Evolutionary conservation across 2,888 invertebrate genomes (phyloP).

Genomic region (Amiota mariae): DNA sequence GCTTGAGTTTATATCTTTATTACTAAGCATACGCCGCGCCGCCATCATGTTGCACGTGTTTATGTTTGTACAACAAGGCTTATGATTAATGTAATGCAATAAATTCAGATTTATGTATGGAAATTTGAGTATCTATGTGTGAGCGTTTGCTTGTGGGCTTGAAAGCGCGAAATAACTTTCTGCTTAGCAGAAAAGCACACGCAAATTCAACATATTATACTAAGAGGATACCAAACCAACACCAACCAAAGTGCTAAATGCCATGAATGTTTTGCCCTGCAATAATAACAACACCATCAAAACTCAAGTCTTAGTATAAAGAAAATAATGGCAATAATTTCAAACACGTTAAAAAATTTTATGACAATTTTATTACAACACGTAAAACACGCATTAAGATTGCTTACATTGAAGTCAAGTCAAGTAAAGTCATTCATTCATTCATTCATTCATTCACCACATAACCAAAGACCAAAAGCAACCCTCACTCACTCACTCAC

Average conservation of each 20-base stretch:
- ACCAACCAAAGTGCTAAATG: background rate
- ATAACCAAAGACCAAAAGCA: too few species aligned
- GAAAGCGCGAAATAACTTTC: slow-evolving; percentile 20
- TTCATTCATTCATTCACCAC: too few species aligned
- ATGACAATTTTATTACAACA: slow-evolving; percentile 24
- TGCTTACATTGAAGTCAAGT: background rate
- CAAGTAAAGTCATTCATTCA: too few species aligned
- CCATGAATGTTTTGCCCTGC: too few species aligned
- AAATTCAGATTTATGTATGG: background rate
- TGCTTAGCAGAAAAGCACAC: slow-evolving; percentile 8
- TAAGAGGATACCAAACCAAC: background rate
- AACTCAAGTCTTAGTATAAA: background rate
- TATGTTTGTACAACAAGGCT: background rate
- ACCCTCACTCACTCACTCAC: too few species aligned
- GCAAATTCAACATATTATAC: background rate
- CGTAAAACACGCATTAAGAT: slow-evolving; percentile 26
- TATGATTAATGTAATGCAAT: slow-evolving; percentile 9
- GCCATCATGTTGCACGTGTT: background rate
- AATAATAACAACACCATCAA: too few species aligned
- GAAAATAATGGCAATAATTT: slow-evolving; percentile 29
- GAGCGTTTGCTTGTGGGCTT: background rate
- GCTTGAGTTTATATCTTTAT: background rate
- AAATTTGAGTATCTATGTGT: background rate
- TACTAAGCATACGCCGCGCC: slow-evolving; percentile 13
- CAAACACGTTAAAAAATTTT: slow-evolving; percentile 26